phyloP scores from a whole-genome alignment of 2,888 invertebrate genomes.

The Orthosia incerta region DNA sequence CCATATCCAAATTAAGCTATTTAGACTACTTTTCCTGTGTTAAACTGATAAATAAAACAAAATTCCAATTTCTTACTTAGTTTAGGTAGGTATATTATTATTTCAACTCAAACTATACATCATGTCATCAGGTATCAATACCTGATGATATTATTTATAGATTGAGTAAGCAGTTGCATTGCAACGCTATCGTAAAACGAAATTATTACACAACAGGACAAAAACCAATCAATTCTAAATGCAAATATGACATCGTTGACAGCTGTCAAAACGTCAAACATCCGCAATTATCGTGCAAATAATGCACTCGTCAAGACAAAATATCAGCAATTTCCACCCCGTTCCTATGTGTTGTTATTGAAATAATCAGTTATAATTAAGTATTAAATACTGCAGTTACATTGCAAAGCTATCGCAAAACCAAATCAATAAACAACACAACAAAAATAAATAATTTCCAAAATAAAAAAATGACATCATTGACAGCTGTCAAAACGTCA shows the following conservation, averaged over 20 bases:
- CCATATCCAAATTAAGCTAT: neutral
- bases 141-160: too few relatives aligned
- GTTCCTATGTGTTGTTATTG: too few relatives aligned
- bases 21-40: too few relatives aligned
- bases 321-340: conserved; percentile 69
- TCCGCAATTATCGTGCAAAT: conserved; percentile 57
- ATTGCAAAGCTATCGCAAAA: conserved; percentile 16
- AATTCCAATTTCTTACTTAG: too few relatives aligned
- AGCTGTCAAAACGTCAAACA: conserved; percentile 69
- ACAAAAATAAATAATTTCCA: conserved; percentile 43
- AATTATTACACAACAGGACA: conserved; percentile 32
- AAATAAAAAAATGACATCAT: conserved; percentile 48
- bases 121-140: too few relatives aligned
- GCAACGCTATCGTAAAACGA: conserved; percentile 13
- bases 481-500: conserved; percentile 72
- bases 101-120: too few relatives aligned
- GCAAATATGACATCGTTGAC: conserved; percentile 60
- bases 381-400: neutral
- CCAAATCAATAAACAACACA: conserved; percentile 27
- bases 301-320: conserved; percentile 68
- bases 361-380: too few relatives aligned
- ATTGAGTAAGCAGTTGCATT: neutral
- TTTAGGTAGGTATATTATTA: too few relatives aligned
- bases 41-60: too few relatives aligned
- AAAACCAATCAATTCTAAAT: conserved; percentile 44